Conservation (phyloP, 2,797 vertebrate species). For the Sandelia bainsii region DNA sequence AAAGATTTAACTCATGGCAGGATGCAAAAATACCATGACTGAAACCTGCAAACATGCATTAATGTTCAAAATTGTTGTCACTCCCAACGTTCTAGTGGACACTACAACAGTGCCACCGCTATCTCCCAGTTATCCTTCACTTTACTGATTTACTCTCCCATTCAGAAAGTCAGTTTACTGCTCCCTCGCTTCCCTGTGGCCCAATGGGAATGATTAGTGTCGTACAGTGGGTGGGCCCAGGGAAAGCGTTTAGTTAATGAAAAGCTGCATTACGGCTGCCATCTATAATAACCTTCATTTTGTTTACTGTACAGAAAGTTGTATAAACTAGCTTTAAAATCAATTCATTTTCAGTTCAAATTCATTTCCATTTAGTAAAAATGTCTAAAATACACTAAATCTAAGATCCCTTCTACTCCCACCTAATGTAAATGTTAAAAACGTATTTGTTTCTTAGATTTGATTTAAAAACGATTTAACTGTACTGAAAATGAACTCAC, state of each 20-base stretch:
- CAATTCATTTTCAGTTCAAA: constrained; percentile 57
- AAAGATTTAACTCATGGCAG: constrained; percentile 13
- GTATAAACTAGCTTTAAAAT: constrained; percentile 32
- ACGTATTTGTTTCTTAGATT: neutral
- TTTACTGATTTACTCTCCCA: constrained; percentile 61
- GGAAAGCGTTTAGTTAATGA: constrained; percentile 23
- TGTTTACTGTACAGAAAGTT: constrained; percentile 38
- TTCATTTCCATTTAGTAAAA: constrained; percentile 13
- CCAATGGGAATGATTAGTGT: constrained; percentile 61
- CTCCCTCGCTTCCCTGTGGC: constrained; percentile 41
- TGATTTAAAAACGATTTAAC: constrained; percentile 11
- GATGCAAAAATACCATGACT: constrained; percentile 13
- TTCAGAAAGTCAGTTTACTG: constrained; percentile 26
- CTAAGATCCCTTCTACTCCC: constrained; percentile 4
- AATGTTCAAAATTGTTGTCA: constrained; percentile 18
- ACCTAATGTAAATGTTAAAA: constrained; percentile 30
- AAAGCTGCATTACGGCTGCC: constrained; percentile 46
- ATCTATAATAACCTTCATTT: constrained; percentile 34
- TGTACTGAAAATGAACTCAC: constrained; percentile 60
- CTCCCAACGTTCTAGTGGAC: constrained; percentile 35
- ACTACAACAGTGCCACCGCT: neutral
- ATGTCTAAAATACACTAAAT: constrained; percentile 17
- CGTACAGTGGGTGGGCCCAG: constrained; percentile 34
- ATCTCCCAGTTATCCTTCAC: constrained; percentile 55
- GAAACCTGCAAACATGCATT: constrained; percentile 40